Evolutionary conservation across 2,797 vertebrate species (phyloP).

Genomic region (Hydrolagus colliei): DNA sequence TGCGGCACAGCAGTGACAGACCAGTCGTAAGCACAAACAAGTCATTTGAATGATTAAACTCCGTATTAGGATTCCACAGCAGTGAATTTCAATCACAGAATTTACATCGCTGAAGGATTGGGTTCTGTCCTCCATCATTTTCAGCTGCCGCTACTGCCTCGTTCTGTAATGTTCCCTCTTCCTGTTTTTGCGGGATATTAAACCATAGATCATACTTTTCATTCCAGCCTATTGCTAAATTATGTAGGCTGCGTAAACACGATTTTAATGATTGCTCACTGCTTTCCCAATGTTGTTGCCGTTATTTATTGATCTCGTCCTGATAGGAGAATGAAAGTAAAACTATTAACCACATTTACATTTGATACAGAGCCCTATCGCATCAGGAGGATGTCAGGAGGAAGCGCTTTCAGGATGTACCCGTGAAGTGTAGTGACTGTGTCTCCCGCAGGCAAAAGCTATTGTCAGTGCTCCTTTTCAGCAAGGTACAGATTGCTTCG

Average conservation of each 20-base stretch:
- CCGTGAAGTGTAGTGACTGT: too few relatives aligned
- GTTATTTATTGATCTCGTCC: conserved; percentile 8
- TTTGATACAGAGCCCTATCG: too few relatives aligned
- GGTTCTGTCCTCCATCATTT: background rate
- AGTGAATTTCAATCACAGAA: conserved; percentile 19
- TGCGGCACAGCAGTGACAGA: background rate
- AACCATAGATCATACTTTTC: background rate
- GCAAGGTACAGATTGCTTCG: too few relatives aligned
- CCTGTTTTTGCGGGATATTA: background rate
- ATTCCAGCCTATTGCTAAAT: conserved; percentile 2
- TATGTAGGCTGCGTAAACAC: background rate
- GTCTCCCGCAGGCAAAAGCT: too few relatives aligned
- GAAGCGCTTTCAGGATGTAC: too few relatives aligned
- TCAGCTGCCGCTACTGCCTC: conserved; percentile 2
- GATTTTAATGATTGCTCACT: conserved; percentile 3
- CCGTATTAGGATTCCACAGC: background rate
- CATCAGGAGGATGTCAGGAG: too few relatives aligned
- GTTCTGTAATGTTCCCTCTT: background rate
- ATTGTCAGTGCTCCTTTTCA: too few relatives aligned
- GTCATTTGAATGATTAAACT: conserved; percentile 22
- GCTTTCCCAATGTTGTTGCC: background rate
- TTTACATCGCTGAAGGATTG: background rate
- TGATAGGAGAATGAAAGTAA: background rate
- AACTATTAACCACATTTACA: too few relatives aligned
- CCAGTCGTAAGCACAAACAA: background rate